These are phyloP conservation scores for Anthrax anthrax DNA, from an alignment of 2,888 invertebrate species.

Conservation along the genomic window DNA sequence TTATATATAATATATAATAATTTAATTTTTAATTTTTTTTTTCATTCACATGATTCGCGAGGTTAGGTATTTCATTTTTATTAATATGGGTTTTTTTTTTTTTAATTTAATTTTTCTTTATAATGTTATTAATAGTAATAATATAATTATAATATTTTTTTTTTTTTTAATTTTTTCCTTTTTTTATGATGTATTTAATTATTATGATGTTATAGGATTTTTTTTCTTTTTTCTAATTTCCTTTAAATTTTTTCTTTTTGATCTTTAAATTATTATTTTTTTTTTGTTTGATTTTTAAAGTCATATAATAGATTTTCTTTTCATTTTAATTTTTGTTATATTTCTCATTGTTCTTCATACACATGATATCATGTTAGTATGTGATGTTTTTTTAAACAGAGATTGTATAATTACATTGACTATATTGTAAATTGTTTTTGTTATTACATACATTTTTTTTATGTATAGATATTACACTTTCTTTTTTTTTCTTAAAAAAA, in stretches of 20 bases:
- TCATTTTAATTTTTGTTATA: neutral
- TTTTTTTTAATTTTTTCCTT: neutral
- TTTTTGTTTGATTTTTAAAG: neutral
- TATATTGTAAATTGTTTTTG: too few relatives aligned
- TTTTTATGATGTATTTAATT: neutral
- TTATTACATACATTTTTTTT: too few relatives aligned
- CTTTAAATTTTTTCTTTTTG: neutral
- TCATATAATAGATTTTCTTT: neutral
- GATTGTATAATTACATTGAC: too few relatives aligned
- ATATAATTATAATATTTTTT: too few relatives aligned
- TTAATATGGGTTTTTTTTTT: neutral
- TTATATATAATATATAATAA: conserved; percentile 8
- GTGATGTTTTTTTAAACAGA: too few relatives aligned
- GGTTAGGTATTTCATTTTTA: conserved; percentile 12
- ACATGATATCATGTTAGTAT: too few relatives aligned
- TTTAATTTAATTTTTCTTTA: neutral
- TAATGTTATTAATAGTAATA: too few relatives aligned
- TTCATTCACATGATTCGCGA: conserved; percentile 18
- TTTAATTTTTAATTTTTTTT: too few relatives aligned
- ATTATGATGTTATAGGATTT: neutral
- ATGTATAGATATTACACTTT: too few relatives aligned
- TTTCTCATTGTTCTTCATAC: too few relatives aligned
- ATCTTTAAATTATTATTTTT: neutral
- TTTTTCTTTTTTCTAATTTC: neutral
- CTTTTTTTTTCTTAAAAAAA: too few relatives aligned